Conservation (phyloP, 2,888 invertebrate species). For the Clistopyga incitator region DNA sequence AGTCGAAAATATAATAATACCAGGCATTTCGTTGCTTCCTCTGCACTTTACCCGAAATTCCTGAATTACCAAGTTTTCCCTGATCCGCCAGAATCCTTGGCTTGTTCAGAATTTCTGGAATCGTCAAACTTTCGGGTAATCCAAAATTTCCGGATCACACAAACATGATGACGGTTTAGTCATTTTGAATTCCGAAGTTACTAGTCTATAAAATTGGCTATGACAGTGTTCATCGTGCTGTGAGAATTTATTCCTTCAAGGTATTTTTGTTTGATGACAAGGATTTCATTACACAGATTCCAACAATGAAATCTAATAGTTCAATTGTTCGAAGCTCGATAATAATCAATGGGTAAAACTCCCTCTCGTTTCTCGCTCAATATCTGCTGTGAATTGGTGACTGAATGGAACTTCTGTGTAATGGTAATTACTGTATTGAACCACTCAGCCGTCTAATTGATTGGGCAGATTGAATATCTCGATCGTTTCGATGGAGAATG, state of each 20-base stretch:
- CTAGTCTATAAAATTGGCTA: no score
- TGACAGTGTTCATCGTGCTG: no score
- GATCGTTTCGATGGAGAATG: conserved; percentile 53
- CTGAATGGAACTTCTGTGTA: background rate
- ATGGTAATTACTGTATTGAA: background rate
- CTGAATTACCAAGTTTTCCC: no score
- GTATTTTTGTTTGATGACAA: background rate
- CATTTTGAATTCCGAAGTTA: no score
- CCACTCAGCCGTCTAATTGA: conserved; percentile 26
- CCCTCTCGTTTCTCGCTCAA: background rate
- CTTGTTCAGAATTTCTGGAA: no score
- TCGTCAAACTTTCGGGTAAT: no score
- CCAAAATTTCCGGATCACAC: no score
- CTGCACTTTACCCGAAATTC: no score
- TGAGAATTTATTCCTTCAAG: background rate
- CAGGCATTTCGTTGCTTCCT: no score
- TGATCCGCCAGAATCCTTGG: no score
- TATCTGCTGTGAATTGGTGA: background rate
- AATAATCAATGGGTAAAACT: background rate
- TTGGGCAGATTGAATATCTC: conserved; percentile 55
- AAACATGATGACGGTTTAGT: no score
- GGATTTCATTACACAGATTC: background rate
- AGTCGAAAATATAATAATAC: no score
- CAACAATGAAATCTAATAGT: background rate
- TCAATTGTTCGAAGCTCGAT: background rate